These are phyloP conservation scores for Luehdorfia chinensis DNA, from an alignment of 1,140 invertebrate species.

Conservation along the genomic window DNA sequence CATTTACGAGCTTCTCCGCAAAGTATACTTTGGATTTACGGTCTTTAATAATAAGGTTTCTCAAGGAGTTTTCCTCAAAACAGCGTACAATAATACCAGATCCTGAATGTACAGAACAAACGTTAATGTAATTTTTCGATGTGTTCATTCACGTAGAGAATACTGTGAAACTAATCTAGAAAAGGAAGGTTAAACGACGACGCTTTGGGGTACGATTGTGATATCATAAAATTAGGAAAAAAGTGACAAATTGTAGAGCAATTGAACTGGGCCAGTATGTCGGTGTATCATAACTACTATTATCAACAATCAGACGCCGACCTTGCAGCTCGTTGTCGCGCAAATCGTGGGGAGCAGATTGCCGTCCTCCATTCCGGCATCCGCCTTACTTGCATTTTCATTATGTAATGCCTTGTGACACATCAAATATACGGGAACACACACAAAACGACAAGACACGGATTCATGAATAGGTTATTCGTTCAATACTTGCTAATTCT, in stretches of 20 bases:
- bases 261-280: slow-evolving; percentile 53
- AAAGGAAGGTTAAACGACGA: no score
- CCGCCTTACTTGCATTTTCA: slow-evolving; percentile 66
- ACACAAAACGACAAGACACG: not conserved
- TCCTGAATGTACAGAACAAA: no score
- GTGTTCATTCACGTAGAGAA: no score
- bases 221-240: no score
- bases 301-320: slow-evolving; percentile 71
- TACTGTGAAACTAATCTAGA: no score
- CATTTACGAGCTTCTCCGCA: not conserved
- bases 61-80: no score
- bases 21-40: no score
- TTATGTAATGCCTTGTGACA: slow-evolving; percentile 46
- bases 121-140: no score
- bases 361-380: slow-evolving; percentile 67
- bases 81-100: no score
- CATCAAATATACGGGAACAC: slow-evolving; percentile 1
- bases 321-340: slow-evolving; percentile 70
- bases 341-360: slow-evolving; percentile 70
- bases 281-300: slow-evolving; percentile 64
- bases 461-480: slow-evolving; percentile 7
- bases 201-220: no score
- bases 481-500: not conserved
- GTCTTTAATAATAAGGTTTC: no score
- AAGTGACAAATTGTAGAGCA: no score